These are phyloP conservation scores for Drosophila grimshawi DNA, from an alignment of 1,140 invertebrate genomes.

Conservation along the genomic window DNA sequence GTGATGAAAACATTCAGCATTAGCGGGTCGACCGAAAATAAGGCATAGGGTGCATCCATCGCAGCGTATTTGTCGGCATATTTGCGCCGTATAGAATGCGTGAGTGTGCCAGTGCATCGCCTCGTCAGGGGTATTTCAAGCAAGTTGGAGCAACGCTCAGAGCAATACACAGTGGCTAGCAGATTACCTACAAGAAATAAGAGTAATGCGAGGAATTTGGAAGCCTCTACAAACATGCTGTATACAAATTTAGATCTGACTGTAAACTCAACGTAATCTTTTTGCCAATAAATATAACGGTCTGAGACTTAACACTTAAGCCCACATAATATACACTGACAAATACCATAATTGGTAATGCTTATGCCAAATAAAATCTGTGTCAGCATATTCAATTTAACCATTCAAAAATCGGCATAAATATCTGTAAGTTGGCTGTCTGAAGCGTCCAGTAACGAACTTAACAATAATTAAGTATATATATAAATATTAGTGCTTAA, in stretches of 20 bases:
- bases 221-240: constrained; percentile 9
- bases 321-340: too few relatives aligned
- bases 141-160: background rate
- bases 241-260: constrained; percentile 3
- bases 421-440: too few relatives aligned
- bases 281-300: background rate
- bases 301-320: background rate
- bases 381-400: too few relatives aligned
- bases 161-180: too few relatives aligned
- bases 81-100: background rate
- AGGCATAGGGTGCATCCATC: background rate
- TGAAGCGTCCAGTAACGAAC: too few relatives aligned
- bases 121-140: background rate
- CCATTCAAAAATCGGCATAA: too few relatives aligned
- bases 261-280: constrained; percentile 13
- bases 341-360: too few relatives aligned
- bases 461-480: too few relatives aligned
- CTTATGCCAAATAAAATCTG: too few relatives aligned
- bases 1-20: constrained; percentile 18
- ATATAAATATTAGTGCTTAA: background rate
- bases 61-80: constrained; percentile 1
- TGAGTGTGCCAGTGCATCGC: background rate
- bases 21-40: background rate
- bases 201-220: background rate
- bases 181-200: too few relatives aligned